Base-by-base conservation (phyloP, 2,113 vertebrate genomes). In the Mionectes macconnelli region DNA sequence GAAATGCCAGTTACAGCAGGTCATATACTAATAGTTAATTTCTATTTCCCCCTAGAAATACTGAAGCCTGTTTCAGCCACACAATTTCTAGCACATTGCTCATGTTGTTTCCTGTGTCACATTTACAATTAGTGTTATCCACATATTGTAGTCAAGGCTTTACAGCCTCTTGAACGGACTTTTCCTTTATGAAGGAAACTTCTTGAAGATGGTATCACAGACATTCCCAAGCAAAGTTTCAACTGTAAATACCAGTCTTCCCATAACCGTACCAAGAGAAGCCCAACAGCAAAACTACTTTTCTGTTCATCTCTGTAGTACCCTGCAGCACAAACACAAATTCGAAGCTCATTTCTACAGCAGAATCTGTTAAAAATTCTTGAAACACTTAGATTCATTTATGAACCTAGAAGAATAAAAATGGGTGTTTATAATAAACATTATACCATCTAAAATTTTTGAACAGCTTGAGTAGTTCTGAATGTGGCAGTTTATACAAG, bases 1-100 rank as follows among this genome's bases (percentile, higher is more conserved):
- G 94, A 96, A 96, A 93, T 94, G 44, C 90, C 88, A 94, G 20
- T 35, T 88, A 47, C 0, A 70, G 39, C 17, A 84, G 56, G 33
- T 96, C 82, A 95, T 27, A 21, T 10, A 87, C 17, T 77, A 80
- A 93, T 49, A 31, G 31, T 15, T 73, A 60, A 85, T 79, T 91
- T 49, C 23, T 47, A n/a, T 50, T 93, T 87, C 62, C 74, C 76
- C 74, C 31, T 66, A 73, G 37, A 85, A 88, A 79, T 50, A 28
- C 42, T 14, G 19, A 74, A 75, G 76, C 28, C 59, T 27, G 19
- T 68, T 72, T 80, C 67, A 93, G 72, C 35, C 75, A 91, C 55
- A 37, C 21, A 31, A 88, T 70, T 91, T 90, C 35, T 39, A 88
- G 37, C 39, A 55, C 30, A 19, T 73, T 53, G 49, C 39, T 90